These are phyloP conservation scores for Neoascia interrupta DNA, from an alignment of 2,888 invertebrate species.

Conservation along the genomic window DNA sequence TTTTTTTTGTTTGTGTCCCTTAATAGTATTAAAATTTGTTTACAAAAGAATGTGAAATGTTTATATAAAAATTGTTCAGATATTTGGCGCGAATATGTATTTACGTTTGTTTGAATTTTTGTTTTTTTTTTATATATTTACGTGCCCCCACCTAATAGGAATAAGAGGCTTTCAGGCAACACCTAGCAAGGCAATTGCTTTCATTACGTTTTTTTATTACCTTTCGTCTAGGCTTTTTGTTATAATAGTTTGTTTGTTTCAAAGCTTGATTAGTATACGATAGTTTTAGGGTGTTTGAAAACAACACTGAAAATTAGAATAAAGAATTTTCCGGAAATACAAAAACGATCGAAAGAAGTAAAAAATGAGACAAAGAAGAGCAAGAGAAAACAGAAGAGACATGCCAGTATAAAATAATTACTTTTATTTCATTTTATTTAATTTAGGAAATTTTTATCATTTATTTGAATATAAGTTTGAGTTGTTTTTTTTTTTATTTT, in stretches of 20 bases:
- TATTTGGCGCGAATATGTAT: too few species aligned
- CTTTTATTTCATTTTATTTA: slow-evolving; percentile 55
- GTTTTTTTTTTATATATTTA: not conserved
- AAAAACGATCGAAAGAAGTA: slow-evolving; percentile 7
- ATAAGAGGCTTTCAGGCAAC: too few species aligned
- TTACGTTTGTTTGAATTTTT: not conserved
- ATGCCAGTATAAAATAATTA: slow-evolving; percentile 20
- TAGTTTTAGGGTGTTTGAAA: not conserved
- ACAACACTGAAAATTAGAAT: not conserved
- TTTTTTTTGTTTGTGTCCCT: not conserved
- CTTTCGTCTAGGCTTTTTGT: too few species aligned
- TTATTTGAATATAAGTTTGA: slow-evolving; percentile 57
- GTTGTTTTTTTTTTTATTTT: slow-evolving; percentile 13
- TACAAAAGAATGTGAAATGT: too few species aligned
- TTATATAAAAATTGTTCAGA: too few species aligned
- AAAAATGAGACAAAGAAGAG: not conserved
- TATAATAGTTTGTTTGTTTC: too few species aligned
- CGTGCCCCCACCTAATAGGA: not conserved
- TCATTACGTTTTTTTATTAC: too few species aligned
- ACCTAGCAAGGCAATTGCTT: too few species aligned
- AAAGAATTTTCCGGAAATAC: not conserved
- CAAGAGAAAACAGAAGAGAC: too few species aligned
- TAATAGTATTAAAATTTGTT: not conserved
- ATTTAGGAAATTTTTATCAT: slow-evolving; percentile 57
- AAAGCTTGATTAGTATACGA: not conserved